These are phyloP conservation scores for Calliopum simillimum DNA, from an alignment of 2,888 invertebrate species.

Conservation along the genomic window DNA sequence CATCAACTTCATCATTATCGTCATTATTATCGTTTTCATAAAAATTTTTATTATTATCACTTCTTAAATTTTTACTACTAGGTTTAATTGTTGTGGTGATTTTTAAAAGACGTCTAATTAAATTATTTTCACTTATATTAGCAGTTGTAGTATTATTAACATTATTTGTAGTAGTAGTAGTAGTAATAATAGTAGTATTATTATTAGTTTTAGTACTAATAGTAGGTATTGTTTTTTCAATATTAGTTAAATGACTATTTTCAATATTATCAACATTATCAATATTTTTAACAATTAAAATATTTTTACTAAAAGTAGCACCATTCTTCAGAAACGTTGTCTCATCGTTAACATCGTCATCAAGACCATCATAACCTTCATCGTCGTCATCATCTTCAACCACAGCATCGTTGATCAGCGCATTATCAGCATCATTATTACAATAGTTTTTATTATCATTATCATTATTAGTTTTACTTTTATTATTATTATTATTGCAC, in stretches of 20 bases:
- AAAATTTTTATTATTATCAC: neutral
- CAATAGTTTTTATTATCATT: conserved; percentile 4
- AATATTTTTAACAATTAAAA: conserved; percentile 44
- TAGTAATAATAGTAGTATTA: conserved; percentile 9
- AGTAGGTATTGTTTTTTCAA: neutral
- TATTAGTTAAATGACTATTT: conserved; percentile 20
- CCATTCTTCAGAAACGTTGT: conserved; percentile 52
- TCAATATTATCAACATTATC: conserved; percentile 33
- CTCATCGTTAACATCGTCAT: conserved; percentile 42
- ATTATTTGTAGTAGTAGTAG: conserved; percentile 6
- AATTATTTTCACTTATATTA: conserved; percentile 38
- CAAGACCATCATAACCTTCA: conserved; percentile 25
- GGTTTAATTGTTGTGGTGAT: neutral
- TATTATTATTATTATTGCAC: conserved; percentile 54
- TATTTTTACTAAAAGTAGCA: conserved; percentile 54
- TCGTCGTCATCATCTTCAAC: conserved; percentile 25
- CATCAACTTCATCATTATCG: neutral
- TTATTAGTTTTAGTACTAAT: neutral
- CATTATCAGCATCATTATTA: neutral
- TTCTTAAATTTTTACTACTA: neutral
- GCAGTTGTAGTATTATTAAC: conserved; percentile 20
- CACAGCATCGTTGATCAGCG: conserved; percentile 22
- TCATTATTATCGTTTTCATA: neutral
- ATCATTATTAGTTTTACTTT: conserved; percentile 7
- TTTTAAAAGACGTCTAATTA: conserved; percentile 36